phyloP scores from a whole-genome alignment of 2,113 vertebrate species.

The Aegotheles bennettii region DNA sequence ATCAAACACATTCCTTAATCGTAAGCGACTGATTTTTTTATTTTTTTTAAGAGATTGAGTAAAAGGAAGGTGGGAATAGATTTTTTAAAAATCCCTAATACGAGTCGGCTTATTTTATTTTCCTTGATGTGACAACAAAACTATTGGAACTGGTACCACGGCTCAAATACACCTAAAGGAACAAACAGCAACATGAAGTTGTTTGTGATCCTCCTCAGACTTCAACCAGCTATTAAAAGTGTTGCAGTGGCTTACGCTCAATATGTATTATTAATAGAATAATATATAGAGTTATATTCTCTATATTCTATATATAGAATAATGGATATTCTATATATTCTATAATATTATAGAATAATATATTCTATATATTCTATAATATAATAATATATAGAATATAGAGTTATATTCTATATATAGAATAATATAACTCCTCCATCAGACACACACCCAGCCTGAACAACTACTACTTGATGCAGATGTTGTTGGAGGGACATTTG shows the following conservation, averaged over 20 bases:
- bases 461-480: not conserved
- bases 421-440: not conserved
- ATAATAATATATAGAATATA: too few species aligned
- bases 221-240: not conserved
- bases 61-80: not conserved
- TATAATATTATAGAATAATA: too few species aligned
- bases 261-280: fast-evolving
- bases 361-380: too few species aligned
- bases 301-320: too few species aligned
- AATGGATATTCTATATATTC: too few species aligned
- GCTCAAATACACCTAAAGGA: not conserved
- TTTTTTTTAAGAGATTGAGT: not conserved
- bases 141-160: not conserved
- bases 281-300: too few species aligned
- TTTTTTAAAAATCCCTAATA: too few species aligned
- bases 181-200: not conserved
- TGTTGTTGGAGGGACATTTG: not conserved
- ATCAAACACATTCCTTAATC: not conserved
- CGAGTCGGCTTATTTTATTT: not conserved
- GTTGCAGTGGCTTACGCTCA: not conserved
- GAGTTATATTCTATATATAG: too few species aligned
- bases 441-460: not conserved
- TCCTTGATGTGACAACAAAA: not conserved
- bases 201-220: not conserved
- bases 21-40: not conserved